phyloP scores from a whole-genome alignment of 2,113 vertebrate genomes.

The Melanotaenia duboulayi region DNA sequence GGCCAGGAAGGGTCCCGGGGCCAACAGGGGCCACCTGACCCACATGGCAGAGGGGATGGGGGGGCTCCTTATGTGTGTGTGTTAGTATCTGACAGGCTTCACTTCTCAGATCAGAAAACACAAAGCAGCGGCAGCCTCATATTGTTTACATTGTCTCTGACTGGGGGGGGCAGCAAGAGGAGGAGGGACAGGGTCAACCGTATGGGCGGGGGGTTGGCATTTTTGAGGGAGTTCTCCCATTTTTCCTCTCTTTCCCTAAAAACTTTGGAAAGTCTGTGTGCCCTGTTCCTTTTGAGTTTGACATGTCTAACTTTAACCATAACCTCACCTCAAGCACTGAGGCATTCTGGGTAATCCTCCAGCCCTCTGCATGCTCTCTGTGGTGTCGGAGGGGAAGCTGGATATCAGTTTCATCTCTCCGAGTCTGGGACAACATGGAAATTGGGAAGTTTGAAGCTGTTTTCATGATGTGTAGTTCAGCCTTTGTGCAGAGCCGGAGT shows the following conservation, averaged over 20 bases:
- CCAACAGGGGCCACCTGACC: conserved; percentile 38
- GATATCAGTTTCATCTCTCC: not conserved
- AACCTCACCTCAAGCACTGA: not conserved
- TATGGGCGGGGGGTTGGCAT: not conserved
- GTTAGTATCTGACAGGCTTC: conserved; percentile 40
- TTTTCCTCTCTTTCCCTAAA: not conserved
- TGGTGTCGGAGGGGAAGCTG: not conserved
- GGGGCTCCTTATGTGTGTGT: conserved; percentile 27
- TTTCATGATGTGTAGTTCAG: not conserved
- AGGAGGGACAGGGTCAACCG: conserved; percentile 33
- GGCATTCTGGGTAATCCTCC: conserved; percentile 26
- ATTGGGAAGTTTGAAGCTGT: not conserved
- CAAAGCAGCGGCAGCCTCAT: conserved; percentile 31
- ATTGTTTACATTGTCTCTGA: conserved; percentile 38
- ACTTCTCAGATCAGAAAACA: conserved; percentile 36
- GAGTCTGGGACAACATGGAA: not conserved
- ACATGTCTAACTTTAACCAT: conserved; percentile 4
- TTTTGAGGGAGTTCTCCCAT: not conserved
- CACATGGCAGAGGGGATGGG: conserved; percentile 18
- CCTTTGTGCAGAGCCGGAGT: conserved; percentile 15
- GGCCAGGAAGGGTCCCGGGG: conserved; percentile 6
- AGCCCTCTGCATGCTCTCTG: too few relatives aligned
- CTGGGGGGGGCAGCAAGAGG: not conserved
- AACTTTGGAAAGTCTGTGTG: not conserved
- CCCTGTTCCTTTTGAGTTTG: not conserved